Percentiles rank a stretch among this genome's conserved stretches.
Conservation (phyloP, 2,888 invertebrate genomes). For the Heteromurus nitidus region DNA sequence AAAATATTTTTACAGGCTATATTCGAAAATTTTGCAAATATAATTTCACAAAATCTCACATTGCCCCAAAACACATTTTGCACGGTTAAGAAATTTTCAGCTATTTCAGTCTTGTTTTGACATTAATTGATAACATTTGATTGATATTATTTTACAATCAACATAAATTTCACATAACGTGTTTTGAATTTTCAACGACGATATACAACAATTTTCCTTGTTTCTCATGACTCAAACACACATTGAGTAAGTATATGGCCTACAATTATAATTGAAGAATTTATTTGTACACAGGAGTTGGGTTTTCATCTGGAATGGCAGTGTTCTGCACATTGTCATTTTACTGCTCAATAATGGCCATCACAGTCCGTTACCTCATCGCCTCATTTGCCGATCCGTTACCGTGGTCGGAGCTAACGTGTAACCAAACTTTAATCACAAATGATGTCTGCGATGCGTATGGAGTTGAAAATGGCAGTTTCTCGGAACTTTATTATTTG, state of each 20-base stretch:
- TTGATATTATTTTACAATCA: no score
- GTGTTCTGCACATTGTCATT: slow-evolving; percentile 82
- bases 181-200: not conserved
- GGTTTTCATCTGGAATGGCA: slow-evolving; percentile 76
- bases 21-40: no score
- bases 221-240: no score
- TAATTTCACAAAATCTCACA: no score
- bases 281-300: slow-evolving; percentile 44
- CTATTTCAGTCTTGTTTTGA: no score
- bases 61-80: no score
- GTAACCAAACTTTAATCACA: slow-evolving; percentile 72
- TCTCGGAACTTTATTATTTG: slow-evolving; percentile 79
- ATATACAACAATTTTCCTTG: not conserved
- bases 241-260: no score
- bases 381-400: slow-evolving; percentile 83
- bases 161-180: no score
- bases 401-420: slow-evolving; percentile 79
- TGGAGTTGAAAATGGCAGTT: not conserved
- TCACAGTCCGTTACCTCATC: slow-evolving; percentile 84
- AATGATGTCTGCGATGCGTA: not conserved
- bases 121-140: no score
- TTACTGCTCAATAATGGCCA: slow-evolving; percentile 85
- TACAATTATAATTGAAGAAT: no score
- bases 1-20: no score
- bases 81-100: no score